Conservation (phyloP, 2,888 invertebrate genomes). For the Eupeodes latifasciatus region DNA sequence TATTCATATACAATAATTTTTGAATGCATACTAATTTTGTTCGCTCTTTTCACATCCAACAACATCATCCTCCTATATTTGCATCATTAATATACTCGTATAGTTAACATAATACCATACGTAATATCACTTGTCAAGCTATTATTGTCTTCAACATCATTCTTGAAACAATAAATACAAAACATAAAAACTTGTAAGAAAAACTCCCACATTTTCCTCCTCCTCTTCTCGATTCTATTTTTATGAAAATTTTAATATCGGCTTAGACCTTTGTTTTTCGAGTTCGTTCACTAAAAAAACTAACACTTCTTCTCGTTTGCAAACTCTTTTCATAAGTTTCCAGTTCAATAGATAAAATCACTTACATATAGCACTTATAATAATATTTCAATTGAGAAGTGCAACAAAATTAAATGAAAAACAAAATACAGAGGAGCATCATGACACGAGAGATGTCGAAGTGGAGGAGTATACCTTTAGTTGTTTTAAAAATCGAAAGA, state of each 20-base stretch:
- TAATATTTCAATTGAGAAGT: constrained; percentile 72
- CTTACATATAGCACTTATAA: constrained; percentile 62
- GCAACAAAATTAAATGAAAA: constrained; percentile 11
- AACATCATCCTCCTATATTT: background rate
- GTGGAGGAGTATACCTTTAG: constrained; percentile 57
- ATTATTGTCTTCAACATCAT: constrained; percentile 55
- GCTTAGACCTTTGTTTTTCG: constrained; percentile 57
- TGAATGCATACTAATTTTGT: constrained; percentile 30
- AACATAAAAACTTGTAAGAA: background rate
- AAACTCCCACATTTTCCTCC: constrained; percentile 67
- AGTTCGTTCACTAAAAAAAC: constrained; percentile 17
- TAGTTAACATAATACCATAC: constrained; percentile 13
- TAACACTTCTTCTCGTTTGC: constrained; percentile 3
- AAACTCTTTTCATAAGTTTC: constrained; percentile 50
- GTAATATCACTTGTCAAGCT: constrained; percentile 62
- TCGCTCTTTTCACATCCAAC: background rate
- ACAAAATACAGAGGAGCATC: constrained; percentile 25
- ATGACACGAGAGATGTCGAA: constrained; percentile 48
- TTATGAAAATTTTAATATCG: constrained; percentile 48
- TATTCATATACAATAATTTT: constrained; percentile 7
- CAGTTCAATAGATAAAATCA: constrained; percentile 58
- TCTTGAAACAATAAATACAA: constrained; percentile 31
- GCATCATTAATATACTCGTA: background rate
- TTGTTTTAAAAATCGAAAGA: constrained; percentile 35
- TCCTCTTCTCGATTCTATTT: constrained; percentile 23